phyloP scores from a whole-genome alignment of 2,113 vertebrate species.

The Sus scrofa region DNA sequence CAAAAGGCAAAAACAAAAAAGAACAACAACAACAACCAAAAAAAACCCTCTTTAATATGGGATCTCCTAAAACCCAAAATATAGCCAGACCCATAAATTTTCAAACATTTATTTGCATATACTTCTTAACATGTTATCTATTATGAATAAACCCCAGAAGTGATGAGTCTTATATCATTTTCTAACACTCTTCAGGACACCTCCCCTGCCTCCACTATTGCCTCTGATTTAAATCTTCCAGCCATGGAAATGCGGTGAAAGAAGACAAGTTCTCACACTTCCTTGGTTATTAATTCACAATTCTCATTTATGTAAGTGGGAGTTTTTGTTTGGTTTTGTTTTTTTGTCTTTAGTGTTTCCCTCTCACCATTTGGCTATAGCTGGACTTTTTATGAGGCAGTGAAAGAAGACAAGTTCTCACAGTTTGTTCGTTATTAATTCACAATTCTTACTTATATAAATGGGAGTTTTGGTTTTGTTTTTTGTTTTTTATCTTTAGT shows the following conservation, averaged over 20 bases:
- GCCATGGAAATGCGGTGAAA: background rate
- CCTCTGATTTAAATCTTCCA: constrained; percentile 53
- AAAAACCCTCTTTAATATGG: background rate
- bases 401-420: constrained; percentile 36
- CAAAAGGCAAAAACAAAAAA: background rate
- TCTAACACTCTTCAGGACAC: constrained; percentile 15
- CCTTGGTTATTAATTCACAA: background rate
- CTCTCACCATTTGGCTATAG: background rate
- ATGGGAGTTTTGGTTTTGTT: background rate
- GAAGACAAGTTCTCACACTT: background rate
- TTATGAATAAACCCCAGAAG: constrained; percentile 51
- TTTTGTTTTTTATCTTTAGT: background rate
- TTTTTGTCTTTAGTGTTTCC: background rate
- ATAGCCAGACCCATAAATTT: constrained; percentile 4
- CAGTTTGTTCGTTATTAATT: background rate
- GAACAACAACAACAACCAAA: too few species aligned
- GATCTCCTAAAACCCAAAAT: constrained; percentile 55
- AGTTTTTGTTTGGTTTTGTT: background rate
- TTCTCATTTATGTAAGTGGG: background rate
- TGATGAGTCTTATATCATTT: constrained; percentile 41
- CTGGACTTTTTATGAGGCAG: background rate
- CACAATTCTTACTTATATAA: background rate
- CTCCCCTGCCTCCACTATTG: background rate
- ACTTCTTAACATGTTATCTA: background rate
- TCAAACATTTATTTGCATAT: constrained; percentile 26